A percentile compares a stretch with the other conserved stretches of the same genome.
phyloP scores from a whole-genome alignment of 2,888 invertebrate species.

The Andrena minutula region DNA sequence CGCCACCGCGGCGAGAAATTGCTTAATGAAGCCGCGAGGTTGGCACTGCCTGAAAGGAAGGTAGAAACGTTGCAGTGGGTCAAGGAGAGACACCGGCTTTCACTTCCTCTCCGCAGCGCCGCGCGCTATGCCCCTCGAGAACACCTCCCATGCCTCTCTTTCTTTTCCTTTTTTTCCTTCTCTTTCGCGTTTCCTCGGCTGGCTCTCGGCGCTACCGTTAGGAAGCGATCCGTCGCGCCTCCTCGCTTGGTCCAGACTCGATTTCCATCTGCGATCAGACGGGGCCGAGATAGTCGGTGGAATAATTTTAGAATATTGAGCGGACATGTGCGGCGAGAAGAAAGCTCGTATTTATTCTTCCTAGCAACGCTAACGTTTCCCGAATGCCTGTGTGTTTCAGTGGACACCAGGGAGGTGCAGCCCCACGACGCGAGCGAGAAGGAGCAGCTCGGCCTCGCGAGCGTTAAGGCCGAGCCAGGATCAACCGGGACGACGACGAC shows the following conservation, averaged over 20 bases:
- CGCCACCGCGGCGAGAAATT: constrained; percentile 77
- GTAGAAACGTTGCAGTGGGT: constrained; percentile 85
- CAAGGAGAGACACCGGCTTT: constrained; percentile 85
- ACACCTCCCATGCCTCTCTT: constrained; percentile 64
- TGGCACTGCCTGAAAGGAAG: constrained; percentile 84
- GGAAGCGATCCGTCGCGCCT: neutral
- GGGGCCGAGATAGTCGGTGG: constrained; percentile 2
- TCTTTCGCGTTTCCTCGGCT: constrained; percentile 42
- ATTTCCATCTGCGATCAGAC: neutral
- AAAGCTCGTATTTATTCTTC: neutral
- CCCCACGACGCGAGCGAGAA: constrained; percentile 81
- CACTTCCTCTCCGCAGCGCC: constrained; percentile 83
- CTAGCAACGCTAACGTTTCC: neutral
- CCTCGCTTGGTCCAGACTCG: neutral
- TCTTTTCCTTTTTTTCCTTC: constrained; percentile 52
- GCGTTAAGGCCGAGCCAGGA: constrained; percentile 82
- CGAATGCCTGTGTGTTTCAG: constrained; percentile 82
- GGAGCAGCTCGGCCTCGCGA: constrained; percentile 80
- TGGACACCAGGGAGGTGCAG: constrained; percentile 88
- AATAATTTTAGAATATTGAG: too few species aligned
- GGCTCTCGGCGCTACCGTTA: constrained; percentile 41
- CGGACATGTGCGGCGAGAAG: neutral
- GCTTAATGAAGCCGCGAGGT: constrained; percentile 83
- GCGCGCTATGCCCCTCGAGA: constrained; percentile 73
- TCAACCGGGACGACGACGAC: constrained; percentile 77